Evolutionary conservation across 2,113 vertebrate species (phyloP), one percentile per base, ranked within the genome.

Genomic region (Clarias gariepinus): DNA sequence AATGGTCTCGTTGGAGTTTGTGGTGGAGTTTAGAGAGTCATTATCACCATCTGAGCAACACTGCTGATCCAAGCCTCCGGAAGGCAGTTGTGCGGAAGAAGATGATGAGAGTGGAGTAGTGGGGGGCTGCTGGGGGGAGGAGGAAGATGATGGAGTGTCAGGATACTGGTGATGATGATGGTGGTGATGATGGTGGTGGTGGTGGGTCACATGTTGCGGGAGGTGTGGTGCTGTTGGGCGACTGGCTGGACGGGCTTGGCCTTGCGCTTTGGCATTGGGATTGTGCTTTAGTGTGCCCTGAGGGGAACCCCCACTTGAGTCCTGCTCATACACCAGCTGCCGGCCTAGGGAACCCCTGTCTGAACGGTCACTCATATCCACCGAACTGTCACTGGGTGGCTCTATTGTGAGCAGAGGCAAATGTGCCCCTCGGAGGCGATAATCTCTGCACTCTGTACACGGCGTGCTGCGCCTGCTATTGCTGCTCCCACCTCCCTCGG

Each of bases 1-100:
- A 94, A 97, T 96, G 91, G 96, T 97, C 94, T 98, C 97, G 6
- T 97, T 97, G 92, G 97, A 97, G 93, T 97, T 98, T 92, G 95
- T 96, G 92, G 96, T 97, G 93, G 96, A 97, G 92, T 96, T 96
- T 18, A 98, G 95, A 80, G 96, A 97, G 91, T 97, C 97, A 16
- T 97, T 97, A 92, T 98, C 97, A 0, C 96, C 97, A 15, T 97
- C 97, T 0, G 97, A 98, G 93, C 94, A 95, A 84, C 91, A 92
- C n/a, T 91, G 90, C 78, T 92, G 91, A 90, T 94, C 93, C 88
- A 93, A 86, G 89, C 83, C 92, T n/a, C 92, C 93, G 1, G 94
- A 91, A 0, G 90, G 90, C 0, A 91, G 81, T 30, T 91, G 94
- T 53, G 93, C 95, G 90, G 92, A 92, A n/a, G 93, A 93, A 21